Evolutionary conservation across 1,140 invertebrate species (phyloP), one percentile per base, ranked within the genome.

Genomic region (Saccostrea echinata): DNA sequence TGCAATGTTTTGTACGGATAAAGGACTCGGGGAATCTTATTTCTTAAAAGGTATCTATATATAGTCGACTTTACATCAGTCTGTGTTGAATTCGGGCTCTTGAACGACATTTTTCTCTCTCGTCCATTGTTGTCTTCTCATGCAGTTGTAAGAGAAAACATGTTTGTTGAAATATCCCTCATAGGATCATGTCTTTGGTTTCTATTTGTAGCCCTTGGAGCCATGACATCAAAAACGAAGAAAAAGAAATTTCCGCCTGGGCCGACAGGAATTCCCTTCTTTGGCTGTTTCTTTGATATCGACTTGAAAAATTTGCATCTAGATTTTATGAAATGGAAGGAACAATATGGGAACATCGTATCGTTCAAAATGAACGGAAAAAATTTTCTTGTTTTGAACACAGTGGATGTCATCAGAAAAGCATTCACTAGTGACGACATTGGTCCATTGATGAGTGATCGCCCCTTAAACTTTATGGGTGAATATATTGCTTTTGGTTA

Each of bases 391-490:
- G 86, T 89, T 12, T 27, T 89, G 4, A 89, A 87, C 76, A 87
- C 35, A 18, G 61, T 80, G 4, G 84, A 89, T 13, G 55, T 61
- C 6, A 87, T 89, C 1, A 52, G 84, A 68, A 71, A 83, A 52
- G 88, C 88, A 1, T 89, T 89, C 30, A 86, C 55, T 30, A 87
- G 84, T 27, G 86, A 89, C 21, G 88, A 87, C 4, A 85, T 85
- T 18, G 83, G 64, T 33, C 24, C 71, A 1, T 30, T 57, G 12
- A 52, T 89, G 86, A 89, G 84, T 76, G 86, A 89, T 51, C 80
- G 88, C 30, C 86, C 88, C 0, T 80, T 86, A 2, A 89, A 89
- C 27, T 89, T 89, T 27, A 85, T 89, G 12, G 88, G 88, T 27
- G 61, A 85, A 21, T 35, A 87, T 64, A 71, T 89, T 21, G 57